Conservation (phyloP, 2,113 vertebrate species). For the Lynx canadensis region DNA sequence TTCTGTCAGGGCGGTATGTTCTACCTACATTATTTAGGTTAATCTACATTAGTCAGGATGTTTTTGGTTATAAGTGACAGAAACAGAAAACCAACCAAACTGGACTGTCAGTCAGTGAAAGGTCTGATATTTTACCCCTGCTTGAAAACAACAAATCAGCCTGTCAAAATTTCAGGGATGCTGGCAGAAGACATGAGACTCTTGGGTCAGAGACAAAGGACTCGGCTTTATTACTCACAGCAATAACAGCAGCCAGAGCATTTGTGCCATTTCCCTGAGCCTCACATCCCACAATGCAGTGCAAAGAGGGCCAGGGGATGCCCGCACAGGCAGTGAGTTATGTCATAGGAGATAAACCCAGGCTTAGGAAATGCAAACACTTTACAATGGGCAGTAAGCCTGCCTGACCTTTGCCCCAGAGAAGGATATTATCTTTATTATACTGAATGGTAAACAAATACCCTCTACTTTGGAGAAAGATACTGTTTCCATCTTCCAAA, state of each 20-base stretch:
- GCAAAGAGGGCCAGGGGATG: neutral
- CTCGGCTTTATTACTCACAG: neutral
- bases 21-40: neutral
- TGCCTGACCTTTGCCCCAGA: neutral
- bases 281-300: neutral
- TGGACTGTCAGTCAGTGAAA: neutral
- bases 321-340: neutral
- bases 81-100: neutral
- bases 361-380: neutral
- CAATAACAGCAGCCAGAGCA: neutral
- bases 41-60: neutral
- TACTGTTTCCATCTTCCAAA: neutral
- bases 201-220: neutral
- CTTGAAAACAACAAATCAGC: neutral
- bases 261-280: neutral
- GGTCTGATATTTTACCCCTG: neutral
- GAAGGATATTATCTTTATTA: neutral
- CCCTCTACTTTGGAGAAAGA: neutral
- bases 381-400: neutral
- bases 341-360: neutral
- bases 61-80: neutral
- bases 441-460: neutral
- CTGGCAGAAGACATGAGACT: neutral
- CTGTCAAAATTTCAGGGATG: neutral
- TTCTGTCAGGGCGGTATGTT: neutral